These are phyloP conservation scores for Apistogramma diplotaenia DNA, from an alignment of 2,113 vertebrate species.

Conservation along the genomic window DNA sequence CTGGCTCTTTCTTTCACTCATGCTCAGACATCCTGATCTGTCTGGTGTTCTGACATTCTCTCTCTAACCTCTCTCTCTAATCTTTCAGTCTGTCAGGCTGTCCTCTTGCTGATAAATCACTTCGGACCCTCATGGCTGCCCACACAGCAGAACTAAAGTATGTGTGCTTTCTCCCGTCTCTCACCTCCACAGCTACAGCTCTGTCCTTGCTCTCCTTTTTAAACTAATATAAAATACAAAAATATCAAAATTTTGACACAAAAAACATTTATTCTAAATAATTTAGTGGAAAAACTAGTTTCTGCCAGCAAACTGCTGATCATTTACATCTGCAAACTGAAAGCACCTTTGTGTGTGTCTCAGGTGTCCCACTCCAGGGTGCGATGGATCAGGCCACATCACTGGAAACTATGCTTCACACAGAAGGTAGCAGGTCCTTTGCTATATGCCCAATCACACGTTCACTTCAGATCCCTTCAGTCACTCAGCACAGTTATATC, in stretches of 20 bases:
- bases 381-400: constrained; percentile 95
- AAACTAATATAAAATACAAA: neutral
- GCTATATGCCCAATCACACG: neutral
- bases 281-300: neutral
- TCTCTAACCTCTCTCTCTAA: constrained; percentile 69
- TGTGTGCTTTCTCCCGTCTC: constrained; percentile 84
- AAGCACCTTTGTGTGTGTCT: constrained; percentile 21
- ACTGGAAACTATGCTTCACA: constrained; percentile 99
- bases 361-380: constrained; percentile 96
- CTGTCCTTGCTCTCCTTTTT: constrained; percentile 44
- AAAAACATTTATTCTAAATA: constrained; percentile 3
- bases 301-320: neutral
- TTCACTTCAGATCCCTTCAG: neutral
- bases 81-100: constrained; percentile 99
- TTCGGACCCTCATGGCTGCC: constrained; percentile 99
- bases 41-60: constrained; percentile 57
- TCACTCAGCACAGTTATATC: neutral
- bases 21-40: constrained; percentile 41
- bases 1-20: constrained; percentile 45
- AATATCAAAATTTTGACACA: neutral
- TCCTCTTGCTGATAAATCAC: constrained; percentile 99
- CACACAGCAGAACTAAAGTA: constrained; percentile 99
- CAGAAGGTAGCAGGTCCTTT: constrained; percentile 82
- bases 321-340: neutral
- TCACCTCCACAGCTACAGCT: constrained; percentile 54